Percentiles rank a stretch among this genome's conserved stretches.
Evolutionary conservation across 2,797 vertebrate genomes (phyloP).

Genomic region (Lacerta bilineata): DNA sequence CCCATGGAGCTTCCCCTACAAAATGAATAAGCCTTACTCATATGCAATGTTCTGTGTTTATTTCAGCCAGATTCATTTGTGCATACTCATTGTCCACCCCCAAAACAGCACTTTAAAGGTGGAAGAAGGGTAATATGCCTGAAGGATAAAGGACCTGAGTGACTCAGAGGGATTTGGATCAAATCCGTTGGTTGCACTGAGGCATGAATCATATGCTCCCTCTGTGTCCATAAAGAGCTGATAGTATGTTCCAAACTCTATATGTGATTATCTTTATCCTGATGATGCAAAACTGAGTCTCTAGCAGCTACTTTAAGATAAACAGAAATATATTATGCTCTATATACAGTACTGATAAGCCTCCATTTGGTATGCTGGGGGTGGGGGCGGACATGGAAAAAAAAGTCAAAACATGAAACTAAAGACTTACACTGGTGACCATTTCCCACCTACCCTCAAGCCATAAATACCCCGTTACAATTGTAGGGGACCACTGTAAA

Average conservation of each 20-base stretch:
- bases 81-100: background rate
- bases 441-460: too few species aligned
- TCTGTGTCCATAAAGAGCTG: constrained; percentile 8
- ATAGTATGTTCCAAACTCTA: background rate
- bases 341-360: background rate
- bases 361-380: too few species aligned
- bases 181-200: constrained; percentile 1
- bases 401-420: background rate
- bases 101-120: constrained; percentile 25
- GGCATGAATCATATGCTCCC: constrained; percentile 31
- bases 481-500: background rate
- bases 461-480: background rate
- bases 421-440: background rate
- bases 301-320: background rate
- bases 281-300: constrained; percentile 1
- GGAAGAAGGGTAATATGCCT: background rate
- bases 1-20: background rate
- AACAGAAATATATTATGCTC: background rate
- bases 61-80: background rate
- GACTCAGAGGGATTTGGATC: constrained; percentile 28
- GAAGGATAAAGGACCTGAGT: constrained; percentile 5
- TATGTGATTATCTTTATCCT: background rate
- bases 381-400: background rate
- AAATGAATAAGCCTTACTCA: background rate
- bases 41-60: too few species aligned